A percentile compares a stretch with the other conserved stretches of the same genome.
Conservation (phyloP, 2,888 invertebrate genomes). For the Clepsis dumicolana region DNA sequence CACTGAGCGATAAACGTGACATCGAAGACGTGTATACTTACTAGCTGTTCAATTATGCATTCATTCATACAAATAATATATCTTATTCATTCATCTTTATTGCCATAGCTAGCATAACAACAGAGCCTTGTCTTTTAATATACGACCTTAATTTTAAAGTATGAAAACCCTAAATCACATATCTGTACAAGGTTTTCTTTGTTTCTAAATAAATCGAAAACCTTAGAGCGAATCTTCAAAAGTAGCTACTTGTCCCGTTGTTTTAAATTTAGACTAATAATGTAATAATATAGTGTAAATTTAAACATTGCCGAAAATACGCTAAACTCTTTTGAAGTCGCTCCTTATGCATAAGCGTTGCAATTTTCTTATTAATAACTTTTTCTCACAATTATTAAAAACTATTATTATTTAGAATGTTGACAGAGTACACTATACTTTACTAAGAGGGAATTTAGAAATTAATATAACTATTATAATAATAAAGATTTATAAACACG, state of each 20-base stretch:
- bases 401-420: slow-evolving; percentile 33
- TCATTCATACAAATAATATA: slow-evolving; percentile 13
- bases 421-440: slow-evolving; percentile 14
- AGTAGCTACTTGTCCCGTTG: not conserved
- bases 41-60: not conserved
- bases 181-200: slow-evolving; percentile 37
- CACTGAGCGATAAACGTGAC: not conserved
- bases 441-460: slow-evolving; percentile 29
- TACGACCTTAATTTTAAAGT: slow-evolving; percentile 44
- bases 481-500: slow-evolving; percentile 33
- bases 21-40: not conserved
- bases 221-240: slow-evolving; percentile 7
- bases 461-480: slow-evolving; percentile 23
- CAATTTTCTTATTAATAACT: slow-evolving; percentile 13
- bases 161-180: slow-evolving; percentile 50
- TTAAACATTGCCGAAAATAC: not conserved
- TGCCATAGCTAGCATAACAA: slow-evolving; percentile 30
- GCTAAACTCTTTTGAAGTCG: not conserved
- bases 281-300: not conserved
- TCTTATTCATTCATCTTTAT: slow-evolving; percentile 25
- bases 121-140: slow-evolving; percentile 36
- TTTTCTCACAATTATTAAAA: slow-evolving; percentile 29
- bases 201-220: slow-evolving; percentile 43
- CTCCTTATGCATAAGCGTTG: not conserved
- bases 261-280: not conserved